Conservation (phyloP, 2,113 vertebrate genomes). For the Thinocorus orbignyianus region DNA sequence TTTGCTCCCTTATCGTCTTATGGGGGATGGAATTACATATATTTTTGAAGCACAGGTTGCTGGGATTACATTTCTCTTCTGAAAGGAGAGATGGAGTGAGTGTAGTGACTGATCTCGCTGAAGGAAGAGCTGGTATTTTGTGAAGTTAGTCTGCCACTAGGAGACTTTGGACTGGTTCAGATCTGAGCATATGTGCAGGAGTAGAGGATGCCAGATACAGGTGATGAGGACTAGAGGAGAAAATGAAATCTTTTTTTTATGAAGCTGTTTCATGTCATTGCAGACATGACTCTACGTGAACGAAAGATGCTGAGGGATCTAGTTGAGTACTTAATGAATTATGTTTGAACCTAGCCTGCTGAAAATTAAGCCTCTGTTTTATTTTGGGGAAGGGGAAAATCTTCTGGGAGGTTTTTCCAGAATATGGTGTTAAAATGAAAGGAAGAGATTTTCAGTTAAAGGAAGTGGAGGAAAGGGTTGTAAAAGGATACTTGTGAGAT, state of each 20-base stretch:
- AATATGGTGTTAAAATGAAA: background rate
- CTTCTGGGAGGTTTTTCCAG: background rate
- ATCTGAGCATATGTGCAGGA: background rate
- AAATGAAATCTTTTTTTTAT: background rate
- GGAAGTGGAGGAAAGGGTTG: background rate
- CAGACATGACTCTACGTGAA: background rate
- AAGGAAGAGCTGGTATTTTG: background rate
- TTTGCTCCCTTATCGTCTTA: background rate
- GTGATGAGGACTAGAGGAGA: background rate
- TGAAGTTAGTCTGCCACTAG: background rate
- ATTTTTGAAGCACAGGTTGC: background rate
- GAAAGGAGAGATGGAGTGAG: background rate
- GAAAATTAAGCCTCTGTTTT: background rate
- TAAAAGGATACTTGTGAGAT: background rate
- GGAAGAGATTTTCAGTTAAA: background rate
- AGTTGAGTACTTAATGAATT: background rate
- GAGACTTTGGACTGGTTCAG: background rate
- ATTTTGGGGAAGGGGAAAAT: background rate
- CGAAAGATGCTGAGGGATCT: background rate
- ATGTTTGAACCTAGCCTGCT: background rate
- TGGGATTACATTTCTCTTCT: background rate
- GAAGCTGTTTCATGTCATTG: background rate
- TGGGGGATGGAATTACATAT: fast-evolving
- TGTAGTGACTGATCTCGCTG: background rate
- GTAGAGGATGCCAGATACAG: background rate